A percentile compares a stretch with the other conserved stretches of the same genome.
These are phyloP conservation scores for Hoplodrina blanda DNA, from an alignment of 2,888 invertebrate genomes.

Conservation along the genomic window DNA sequence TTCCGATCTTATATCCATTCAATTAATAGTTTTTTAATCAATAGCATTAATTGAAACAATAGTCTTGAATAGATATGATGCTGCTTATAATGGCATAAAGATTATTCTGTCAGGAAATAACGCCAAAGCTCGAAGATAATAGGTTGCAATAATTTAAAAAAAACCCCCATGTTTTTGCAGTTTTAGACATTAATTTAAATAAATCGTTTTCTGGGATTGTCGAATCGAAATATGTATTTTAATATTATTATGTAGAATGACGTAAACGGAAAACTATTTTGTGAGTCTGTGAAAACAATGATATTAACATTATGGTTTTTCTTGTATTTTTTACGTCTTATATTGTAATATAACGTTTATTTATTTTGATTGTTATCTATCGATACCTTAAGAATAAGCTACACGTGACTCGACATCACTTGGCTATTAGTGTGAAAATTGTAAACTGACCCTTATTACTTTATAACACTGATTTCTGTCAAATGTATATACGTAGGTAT, in stretches of 20 bases:
- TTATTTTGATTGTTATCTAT: background rate
- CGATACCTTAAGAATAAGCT: background rate
- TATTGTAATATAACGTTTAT: background rate
- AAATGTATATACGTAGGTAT: no score
- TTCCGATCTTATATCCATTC: conserved; percentile 12
- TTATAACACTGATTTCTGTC: no score
- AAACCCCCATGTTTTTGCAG: conserved; percentile 31
- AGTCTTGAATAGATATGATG: conserved; percentile 5
- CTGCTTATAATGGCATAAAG: background rate
- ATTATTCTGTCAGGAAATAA: conserved; percentile 31
- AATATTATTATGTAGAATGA: conserved; percentile 34
- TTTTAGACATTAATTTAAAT: conserved; percentile 29
- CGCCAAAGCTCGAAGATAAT: background rate
- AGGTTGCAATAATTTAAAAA: conserved; percentile 21
- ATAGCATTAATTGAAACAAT: conserved; percentile 41
- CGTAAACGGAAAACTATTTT: conserved; percentile 45
- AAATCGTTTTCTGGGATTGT: conserved; percentile 40
- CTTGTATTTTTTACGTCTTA: conserved; percentile 4
- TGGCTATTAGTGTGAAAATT: no score
- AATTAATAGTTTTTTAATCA: conserved; percentile 28
- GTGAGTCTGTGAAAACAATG: conserved; percentile 26
- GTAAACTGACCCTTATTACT: no score
- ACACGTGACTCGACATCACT: no score
- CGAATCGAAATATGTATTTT: conserved; percentile 32
- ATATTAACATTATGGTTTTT: conserved; percentile 8